A percentile compares a stretch with the other conserved stretches of the same genome.
These are phyloP conservation scores for Podargus strigoides DNA, from an alignment of 2,797 vertebrate species.

Conservation along the genomic window DNA sequence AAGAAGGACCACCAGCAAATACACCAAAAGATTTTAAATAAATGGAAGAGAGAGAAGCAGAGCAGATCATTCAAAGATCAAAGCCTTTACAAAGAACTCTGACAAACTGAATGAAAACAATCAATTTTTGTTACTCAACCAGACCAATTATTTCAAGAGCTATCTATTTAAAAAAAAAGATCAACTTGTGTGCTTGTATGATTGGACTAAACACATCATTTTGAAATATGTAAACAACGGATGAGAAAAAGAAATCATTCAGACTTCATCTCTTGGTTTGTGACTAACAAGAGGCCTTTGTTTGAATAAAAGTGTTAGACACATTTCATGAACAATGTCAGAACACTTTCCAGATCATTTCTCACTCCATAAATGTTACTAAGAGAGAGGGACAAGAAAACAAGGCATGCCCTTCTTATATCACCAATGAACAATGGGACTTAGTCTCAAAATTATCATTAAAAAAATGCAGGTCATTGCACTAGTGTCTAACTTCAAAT, in stretches of 20 bases:
- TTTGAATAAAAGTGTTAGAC: neutral
- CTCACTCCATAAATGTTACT: conserved; percentile 66
- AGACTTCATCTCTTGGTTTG: conserved; percentile 2
- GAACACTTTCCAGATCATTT: conserved; percentile 62
- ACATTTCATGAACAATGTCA: conserved; percentile 52
- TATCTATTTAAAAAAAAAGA: neutral
- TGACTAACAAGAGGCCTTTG: conserved; percentile 44
- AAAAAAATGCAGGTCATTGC: conserved; percentile 16
- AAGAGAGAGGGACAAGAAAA: conserved; percentile 61
- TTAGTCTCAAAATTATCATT: neutral
- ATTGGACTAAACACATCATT: conserved; percentile 25
- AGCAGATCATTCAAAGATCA: neutral
- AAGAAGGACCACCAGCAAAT: neutral
- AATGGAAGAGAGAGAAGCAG: neutral
- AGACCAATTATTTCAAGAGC: neutral
- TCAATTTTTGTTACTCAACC: neutral
- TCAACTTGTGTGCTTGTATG: neutral
- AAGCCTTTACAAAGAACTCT: neutral
- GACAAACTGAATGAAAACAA: neutral
- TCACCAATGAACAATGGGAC: neutral
- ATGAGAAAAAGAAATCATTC: conserved; percentile 52
- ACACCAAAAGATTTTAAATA: neutral
- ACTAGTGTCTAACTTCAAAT: neutral
- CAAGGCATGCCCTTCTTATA: conserved; percentile 21
- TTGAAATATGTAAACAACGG: conserved; percentile 23